Percentiles rank a stretch among this genome's conserved stretches.
Conservation (phyloP, 37 sponge, comb jelly and placozoan genomes). For the Sycon ciliatum region DNA sequence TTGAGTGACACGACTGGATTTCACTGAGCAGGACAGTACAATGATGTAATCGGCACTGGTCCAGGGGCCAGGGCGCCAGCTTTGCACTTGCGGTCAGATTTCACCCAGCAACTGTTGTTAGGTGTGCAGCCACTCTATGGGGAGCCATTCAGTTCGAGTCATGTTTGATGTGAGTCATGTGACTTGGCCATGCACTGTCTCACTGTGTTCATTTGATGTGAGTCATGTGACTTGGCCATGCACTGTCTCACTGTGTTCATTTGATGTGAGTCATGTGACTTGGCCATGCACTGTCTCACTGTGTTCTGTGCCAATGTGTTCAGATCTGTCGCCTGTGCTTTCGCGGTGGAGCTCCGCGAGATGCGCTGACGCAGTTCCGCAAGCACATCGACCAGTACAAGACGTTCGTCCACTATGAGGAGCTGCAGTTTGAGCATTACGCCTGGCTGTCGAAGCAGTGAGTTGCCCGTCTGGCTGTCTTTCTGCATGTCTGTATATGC, state of each 20-base stretch:
- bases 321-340: conserved; percentile 82
- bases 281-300: not conserved
- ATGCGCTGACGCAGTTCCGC: conserved; percentile 65
- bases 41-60: too few species aligned
- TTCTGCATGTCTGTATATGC: too few species aligned
- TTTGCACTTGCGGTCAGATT: too few species aligned
- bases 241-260: not conserved
- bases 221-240: not conserved
- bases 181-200: not conserved
- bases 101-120: too few species aligned
- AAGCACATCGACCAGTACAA: conserved; percentile 67
- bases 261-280: not conserved
- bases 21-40: too few species aligned
- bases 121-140: too few species aligned
- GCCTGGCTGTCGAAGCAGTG: conserved; percentile 67
- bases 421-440: conserved; percentile 66
- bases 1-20: too few species aligned
- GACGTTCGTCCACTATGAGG: conserved; percentile 31
- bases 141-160: too few species aligned
- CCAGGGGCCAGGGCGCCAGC: too few species aligned
- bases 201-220: not conserved
- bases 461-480: too few species aligned
- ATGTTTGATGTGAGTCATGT: too few species aligned
- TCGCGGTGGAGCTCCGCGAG: conserved; percentile 40
- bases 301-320: not conserved